A percentile compares a stretch with the other conserved stretches of the same genome.
These are phyloP conservation scores for Exaiptasia diaphana DNA, from an alignment of 64 coral and sea anemone species.

Conservation along the genomic window DNA sequence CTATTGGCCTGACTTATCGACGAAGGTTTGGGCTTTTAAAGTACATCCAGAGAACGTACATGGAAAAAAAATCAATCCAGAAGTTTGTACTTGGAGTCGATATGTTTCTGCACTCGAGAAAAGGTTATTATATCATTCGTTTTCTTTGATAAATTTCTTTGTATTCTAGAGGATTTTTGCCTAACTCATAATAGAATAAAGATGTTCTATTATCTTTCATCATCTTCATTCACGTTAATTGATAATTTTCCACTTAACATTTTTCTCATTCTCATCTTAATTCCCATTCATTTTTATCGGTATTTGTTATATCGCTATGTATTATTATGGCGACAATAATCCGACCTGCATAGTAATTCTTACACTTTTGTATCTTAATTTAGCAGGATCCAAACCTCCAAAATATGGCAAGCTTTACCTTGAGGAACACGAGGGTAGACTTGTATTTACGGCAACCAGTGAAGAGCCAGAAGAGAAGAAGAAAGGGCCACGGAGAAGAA, in stretches of 20 bases:
- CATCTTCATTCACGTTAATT: too few relatives aligned
- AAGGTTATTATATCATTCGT: slow-evolving; percentile 31
- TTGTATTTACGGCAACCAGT: neutral
- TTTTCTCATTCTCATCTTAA: too few relatives aligned
- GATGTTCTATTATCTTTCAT: too few relatives aligned
- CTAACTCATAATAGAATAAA: too few relatives aligned
- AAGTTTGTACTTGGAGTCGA: slow-evolving; percentile 51
- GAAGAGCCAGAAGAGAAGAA: neutral
- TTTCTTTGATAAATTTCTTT: too few relatives aligned
- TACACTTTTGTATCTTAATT: neutral
- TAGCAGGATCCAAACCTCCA: slow-evolving; percentile 22
- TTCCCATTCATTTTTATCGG: too few relatives aligned
- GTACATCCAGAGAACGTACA: slow-evolving; percentile 41
- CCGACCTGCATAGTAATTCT: neutral
- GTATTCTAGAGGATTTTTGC: too few relatives aligned
- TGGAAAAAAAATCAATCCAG: slow-evolving; percentile 50
- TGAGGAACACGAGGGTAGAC: neutral
- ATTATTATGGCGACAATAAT: too few relatives aligned
- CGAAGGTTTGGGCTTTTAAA: slow-evolving; percentile 21
- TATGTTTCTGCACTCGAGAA: slow-evolving; percentile 55
- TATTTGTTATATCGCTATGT: too few relatives aligned
- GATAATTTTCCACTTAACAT: too few relatives aligned
- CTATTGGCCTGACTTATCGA: slow-evolving; percentile 52
- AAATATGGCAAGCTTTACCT: slow-evolving; percentile 7
- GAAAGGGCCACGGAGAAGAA: neutral